A percentile compares a stretch with the other conserved stretches of the same genome.
phyloP scores from a whole-genome alignment of 92 coral and sea anemone genomes.

The Chrysogorgia sp. region DNA sequence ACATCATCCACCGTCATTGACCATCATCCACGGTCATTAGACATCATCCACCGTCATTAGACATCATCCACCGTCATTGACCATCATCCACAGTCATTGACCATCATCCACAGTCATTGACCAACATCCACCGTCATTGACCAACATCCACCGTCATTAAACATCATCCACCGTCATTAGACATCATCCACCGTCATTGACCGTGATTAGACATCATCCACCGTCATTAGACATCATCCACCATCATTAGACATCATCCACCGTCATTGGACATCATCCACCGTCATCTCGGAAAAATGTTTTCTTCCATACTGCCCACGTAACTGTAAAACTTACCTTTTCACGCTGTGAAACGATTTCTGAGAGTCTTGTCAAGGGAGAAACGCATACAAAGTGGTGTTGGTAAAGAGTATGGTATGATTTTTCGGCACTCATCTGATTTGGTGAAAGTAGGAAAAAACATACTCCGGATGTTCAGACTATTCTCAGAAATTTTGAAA shows the following conservation, averaged over 20 bases:
- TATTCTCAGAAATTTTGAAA: constrained; percentile 26
- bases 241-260: no score
- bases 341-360: constrained; percentile 44
- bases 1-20: constrained; percentile 5
- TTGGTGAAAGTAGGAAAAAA: constrained; percentile 28
- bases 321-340: constrained; percentile 36
- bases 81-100: constrained; percentile 11
- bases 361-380: background rate
- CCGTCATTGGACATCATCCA: no score
- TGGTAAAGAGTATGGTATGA: constrained; percentile 42
- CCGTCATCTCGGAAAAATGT: constrained; percentile 14
- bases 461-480: constrained; percentile 33
- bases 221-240: no score
- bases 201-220: no score
- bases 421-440: constrained; percentile 42
- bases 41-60: constrained; percentile 1
- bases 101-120: constrained; percentile 5
- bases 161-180: no score
- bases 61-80: constrained; percentile 6
- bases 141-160: no score
- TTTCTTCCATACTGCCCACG: constrained; percentile 15
- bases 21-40: constrained; percentile 10
- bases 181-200: no score
- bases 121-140: background rate
- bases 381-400: constrained; percentile 25